Evolutionary conservation across 2,113 vertebrate genomes (phyloP).

Genomic region (Meriones unguiculatus): DNA sequence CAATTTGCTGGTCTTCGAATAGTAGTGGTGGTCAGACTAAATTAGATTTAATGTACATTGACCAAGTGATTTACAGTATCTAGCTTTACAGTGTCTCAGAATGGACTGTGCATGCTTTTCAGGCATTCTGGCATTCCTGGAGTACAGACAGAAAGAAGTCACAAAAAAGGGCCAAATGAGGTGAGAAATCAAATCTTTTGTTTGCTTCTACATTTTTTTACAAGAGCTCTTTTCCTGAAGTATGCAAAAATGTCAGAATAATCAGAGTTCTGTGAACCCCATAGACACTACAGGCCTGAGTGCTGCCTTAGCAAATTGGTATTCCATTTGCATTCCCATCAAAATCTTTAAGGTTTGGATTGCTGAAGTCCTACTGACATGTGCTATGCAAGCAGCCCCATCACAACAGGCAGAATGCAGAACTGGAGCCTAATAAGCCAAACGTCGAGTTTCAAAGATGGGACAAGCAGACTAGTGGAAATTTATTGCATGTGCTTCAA

Average conservation of each 20-base stretch:
- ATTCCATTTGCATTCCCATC: slow-evolving; percentile 76
- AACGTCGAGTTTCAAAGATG: slow-evolving; percentile 45
- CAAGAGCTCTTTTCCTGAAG: slow-evolving; percentile 44
- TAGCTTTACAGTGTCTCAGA: slow-evolving; percentile 64
- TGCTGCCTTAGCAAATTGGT: slow-evolving; percentile 68
- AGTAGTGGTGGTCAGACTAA: slow-evolving; percentile 70
- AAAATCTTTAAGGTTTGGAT: slow-evolving; percentile 73
- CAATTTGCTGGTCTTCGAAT: slow-evolving; percentile 77
- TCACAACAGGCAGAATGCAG: slow-evolving; percentile 63
- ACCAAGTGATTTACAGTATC: slow-evolving; percentile 74
- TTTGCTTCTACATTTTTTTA: slow-evolving; percentile 57
- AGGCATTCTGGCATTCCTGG: slow-evolving; percentile 57
- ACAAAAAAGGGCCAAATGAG: slow-evolving; percentile 34
- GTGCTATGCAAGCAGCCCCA: slow-evolving; percentile 53
- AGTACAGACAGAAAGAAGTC: slow-evolving; percentile 43
- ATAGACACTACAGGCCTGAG: slow-evolving; percentile 13
- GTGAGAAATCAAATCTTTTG: slow-evolving; percentile 57
- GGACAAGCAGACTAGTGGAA: slow-evolving; percentile 47
- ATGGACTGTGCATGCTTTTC: slow-evolving; percentile 59
- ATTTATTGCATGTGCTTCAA: slow-evolving; percentile 44
- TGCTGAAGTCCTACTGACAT: slow-evolving; percentile 76
- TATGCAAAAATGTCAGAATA: slow-evolving; percentile 65
- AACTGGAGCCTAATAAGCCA: slow-evolving; percentile 62
- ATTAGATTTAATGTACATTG: slow-evolving; percentile 78
- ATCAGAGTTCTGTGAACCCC: slow-evolving; percentile 59